Evolutionary conservation across 2,888 invertebrate species (phyloP).

Genomic region (Orthosia cruda): DNA sequence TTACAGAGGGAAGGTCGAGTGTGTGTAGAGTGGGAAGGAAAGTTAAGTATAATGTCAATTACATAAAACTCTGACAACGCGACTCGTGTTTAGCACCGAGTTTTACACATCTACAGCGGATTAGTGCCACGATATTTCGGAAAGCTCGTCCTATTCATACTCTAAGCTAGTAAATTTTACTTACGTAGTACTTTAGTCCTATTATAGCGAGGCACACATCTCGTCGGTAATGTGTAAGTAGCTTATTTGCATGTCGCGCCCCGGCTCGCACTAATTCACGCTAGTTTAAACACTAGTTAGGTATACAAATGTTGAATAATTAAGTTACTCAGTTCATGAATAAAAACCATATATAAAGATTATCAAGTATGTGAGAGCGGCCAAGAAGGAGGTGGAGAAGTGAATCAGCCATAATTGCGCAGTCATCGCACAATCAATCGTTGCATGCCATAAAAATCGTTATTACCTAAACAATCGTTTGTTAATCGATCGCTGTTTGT

Average conservation of each 20-base stretch:
- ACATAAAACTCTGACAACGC: neutral
- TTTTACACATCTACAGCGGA: neutral
- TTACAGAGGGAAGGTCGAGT: too few relatives aligned
- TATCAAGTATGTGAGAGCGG: too few relatives aligned
- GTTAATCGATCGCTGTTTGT: too few relatives aligned
- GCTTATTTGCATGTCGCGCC: slow-evolving; percentile 53
- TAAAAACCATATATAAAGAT: neutral
- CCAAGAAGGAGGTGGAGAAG: too few relatives aligned
- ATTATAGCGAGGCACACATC: slow-evolving; percentile 51
- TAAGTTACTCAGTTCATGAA: neutral
- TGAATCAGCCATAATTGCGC: too few relatives aligned
- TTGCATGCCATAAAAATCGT: too few relatives aligned
- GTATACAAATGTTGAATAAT: slow-evolving; percentile 28
- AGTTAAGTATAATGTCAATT: neutral
- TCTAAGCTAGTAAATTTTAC: slow-evolving; percentile 61
- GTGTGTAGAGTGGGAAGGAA: too few relatives aligned
- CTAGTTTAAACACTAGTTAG: slow-evolving; percentile 44
- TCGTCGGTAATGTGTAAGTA: slow-evolving; percentile 53
- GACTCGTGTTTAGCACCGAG: neutral
- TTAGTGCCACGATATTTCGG: neutral
- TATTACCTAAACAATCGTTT: too few relatives aligned
- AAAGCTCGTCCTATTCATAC: slow-evolving; percentile 37
- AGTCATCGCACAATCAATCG: too few relatives aligned
- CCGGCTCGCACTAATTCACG: slow-evolving; percentile 34
- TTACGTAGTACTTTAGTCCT: slow-evolving; percentile 61